Conservation (phyloP, 2,888 invertebrate genomes). For the Dasysyrphus tricinctus region DNA sequence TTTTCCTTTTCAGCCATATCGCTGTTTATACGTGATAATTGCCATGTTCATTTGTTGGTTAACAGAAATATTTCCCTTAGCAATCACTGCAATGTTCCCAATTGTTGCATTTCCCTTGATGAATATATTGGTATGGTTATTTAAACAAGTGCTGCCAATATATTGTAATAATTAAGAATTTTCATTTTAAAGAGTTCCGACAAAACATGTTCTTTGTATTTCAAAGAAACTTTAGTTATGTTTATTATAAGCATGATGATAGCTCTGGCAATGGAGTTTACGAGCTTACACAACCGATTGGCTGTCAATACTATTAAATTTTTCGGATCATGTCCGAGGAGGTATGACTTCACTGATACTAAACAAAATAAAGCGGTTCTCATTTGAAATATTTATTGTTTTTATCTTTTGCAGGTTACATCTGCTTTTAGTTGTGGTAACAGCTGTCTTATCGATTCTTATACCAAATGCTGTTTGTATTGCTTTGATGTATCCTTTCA, state of each 20-base stretch:
- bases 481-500: constrained; percentile 43
- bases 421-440: background rate
- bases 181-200: constrained; percentile 33
- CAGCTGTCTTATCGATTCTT: constrained; percentile 17
- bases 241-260: constrained; percentile 34
- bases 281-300: background rate
- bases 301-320: background rate
- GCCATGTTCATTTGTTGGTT: constrained; percentile 34
- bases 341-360: background rate
- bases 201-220: constrained; percentile 35
- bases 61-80: constrained; percentile 10
- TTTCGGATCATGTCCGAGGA: background rate
- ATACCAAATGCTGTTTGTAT: constrained; percentile 27
- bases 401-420: constrained; percentile 24
- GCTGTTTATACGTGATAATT: constrained; percentile 33
- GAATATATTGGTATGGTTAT: constrained; percentile 38
- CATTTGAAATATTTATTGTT: too few species aligned
- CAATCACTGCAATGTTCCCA: constrained; percentile 53
- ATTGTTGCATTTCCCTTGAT: constrained; percentile 43
- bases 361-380: background rate
- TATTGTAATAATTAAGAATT: background rate
- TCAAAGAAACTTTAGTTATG: constrained; percentile 42
- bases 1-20: constrained; percentile 21
- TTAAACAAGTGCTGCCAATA: background rate
- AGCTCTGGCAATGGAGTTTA: constrained; percentile 22